Evolutionary conservation across 1,140 invertebrate species (phyloP).

Genomic region (Drosophila triauraria): DNA sequence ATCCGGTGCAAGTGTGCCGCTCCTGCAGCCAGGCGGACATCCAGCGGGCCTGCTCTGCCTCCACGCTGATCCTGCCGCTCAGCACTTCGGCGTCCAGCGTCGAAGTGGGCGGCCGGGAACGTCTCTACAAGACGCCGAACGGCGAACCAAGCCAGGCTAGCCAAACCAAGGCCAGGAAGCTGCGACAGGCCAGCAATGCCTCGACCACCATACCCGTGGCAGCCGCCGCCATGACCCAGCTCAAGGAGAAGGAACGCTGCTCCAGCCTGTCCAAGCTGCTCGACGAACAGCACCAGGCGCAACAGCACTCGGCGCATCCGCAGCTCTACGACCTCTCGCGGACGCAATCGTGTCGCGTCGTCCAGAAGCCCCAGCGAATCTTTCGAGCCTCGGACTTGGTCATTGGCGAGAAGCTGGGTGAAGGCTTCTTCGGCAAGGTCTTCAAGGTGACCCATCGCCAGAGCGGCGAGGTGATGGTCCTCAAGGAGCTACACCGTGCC

Average conservation of each 20-base stretch:
- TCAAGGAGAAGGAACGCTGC: constrained; percentile 91
- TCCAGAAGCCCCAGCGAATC: constrained; percentile 90
- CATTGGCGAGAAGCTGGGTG: constrained; percentile 93
- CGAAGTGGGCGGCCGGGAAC: constrained; percentile 66
- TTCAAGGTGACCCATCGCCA: constrained; percentile 95
- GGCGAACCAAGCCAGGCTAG: constrained; percentile 27
- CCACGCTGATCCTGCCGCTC: constrained; percentile 64
- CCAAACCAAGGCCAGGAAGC: constrained; percentile 45
- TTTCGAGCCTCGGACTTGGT: constrained; percentile 96
- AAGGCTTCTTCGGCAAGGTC: constrained; percentile 97
- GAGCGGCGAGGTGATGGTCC: constrained; percentile 96
- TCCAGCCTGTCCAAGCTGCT: constrained; percentile 93
- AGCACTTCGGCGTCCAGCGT: constrained; percentile 80
- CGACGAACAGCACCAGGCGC: constrained; percentile 86
- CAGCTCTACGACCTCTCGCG: constrained; percentile 90
- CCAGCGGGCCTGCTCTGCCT: constrained; percentile 65
- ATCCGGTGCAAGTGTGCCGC: constrained; percentile 90
- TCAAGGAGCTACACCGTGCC: constrained; percentile 96
- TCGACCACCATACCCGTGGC: constrained; percentile 21
- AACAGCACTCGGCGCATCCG: constrained; percentile 65
- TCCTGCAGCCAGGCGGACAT: constrained; percentile 81
- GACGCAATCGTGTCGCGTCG: constrained; percentile 94
- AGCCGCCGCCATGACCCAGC: constrained; percentile 22
- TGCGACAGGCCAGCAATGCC: constrained; percentile 55
- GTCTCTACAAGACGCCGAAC: constrained; percentile 51